Base-by-base conservation (phyloP, 1,140 invertebrate genomes). In the Drosophila busckii region DNA sequence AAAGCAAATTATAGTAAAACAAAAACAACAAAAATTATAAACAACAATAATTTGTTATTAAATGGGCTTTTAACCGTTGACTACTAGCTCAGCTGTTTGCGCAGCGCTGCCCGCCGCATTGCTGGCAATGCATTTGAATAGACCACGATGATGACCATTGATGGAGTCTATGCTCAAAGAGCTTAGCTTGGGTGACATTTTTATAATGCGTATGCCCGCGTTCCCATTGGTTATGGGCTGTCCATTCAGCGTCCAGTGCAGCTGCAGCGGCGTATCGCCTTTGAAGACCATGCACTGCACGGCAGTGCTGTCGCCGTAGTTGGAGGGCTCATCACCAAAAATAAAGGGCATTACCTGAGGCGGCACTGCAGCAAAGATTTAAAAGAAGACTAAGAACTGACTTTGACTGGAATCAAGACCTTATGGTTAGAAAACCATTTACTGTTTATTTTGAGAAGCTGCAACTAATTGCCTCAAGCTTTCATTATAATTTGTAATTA, bases 211-310 rank as follows among this genome's bases (percentile, higher is more conserved):
- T 38, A 91, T 86, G 65, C 90, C 90, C 58, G 60, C 67, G 34
- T 82, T 53, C 37, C 87, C 85, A 31, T 78, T 85, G 7, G 85
- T 87, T 12, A 87, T 87, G 4, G 78, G 84, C 32, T 84, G 82
- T 15, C 93, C 91, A 64, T 94, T 93, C 44, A 94, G 90, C n/a
- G 89, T 90, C 94, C 94, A 96, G n/a, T 89, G 90, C 34, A 94
- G 90, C 44, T 91, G 90, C 29, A 94, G 89, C 1, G 93, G 93
- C 44, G 90, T 87, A 87, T 94, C 93, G 34, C 94, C 94, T 86
- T 93, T 93, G 68, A 91, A 90, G 12, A 94, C 90, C 61, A 93
- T 92, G 88, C 95, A 97, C 29, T 89, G 88, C 3, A 89, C 88
- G 6, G 91, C 90, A 4, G 85, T 87, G 44, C 90, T 90, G 66